Conservation (phyloP, 2,797 vertebrate genomes). For the Agapornis canus region DNA sequence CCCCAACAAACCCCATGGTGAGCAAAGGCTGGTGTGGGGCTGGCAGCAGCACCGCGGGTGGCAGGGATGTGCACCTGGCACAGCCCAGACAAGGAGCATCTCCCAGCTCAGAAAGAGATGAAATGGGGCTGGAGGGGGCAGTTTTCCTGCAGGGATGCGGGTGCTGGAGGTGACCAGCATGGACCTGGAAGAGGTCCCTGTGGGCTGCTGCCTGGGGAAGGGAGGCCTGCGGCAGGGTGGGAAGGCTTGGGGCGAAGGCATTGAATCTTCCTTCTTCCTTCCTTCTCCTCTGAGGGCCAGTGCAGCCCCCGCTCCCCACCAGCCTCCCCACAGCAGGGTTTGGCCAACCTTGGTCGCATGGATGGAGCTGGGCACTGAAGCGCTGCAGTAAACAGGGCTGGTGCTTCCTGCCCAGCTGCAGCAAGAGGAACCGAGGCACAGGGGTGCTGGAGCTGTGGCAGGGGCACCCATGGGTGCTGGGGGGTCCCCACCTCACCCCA, state of each 20-base stretch:
- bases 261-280: neutral
- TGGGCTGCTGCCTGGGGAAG: neutral
- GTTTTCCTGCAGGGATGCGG: neutral
- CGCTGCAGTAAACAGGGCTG: conserved; percentile 31
- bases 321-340: fast-evolving
- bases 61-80: neutral
- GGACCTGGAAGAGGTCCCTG: neutral
- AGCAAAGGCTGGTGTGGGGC: neutral
- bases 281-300: neutral
- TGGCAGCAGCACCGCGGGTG: fast-evolving
- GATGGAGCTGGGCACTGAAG: neutral
- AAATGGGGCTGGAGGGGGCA: neutral
- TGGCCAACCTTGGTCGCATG: fast-evolving
- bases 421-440: conserved; percentile 58
- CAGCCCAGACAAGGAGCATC: fast-evolving
- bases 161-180: neutral
- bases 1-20: neutral
- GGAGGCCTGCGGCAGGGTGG: neutral
- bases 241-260: neutral
- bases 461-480: neutral
- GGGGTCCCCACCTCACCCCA: neutral
- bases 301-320: neutral
- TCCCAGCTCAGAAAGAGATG: neutral
- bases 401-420: conserved; percentile 70
- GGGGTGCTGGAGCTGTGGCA: neutral